These are phyloP conservation scores for Rhagoletis zephyria DNA, from an alignment of 1,140 invertebrate genomes.

Conservation along the genomic window DNA sequence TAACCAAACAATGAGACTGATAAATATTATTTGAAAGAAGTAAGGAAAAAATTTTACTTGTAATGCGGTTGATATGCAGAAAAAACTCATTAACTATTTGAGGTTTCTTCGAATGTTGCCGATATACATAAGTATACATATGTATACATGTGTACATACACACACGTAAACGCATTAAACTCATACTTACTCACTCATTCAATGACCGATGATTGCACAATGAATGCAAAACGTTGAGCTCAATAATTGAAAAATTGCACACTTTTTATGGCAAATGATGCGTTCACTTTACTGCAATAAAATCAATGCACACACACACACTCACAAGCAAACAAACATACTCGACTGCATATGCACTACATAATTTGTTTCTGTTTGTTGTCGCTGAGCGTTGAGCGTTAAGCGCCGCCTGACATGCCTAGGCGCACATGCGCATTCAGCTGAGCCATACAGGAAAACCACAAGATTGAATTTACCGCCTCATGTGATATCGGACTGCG, in stretches of 20 bases:
- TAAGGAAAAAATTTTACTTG: slow-evolving; percentile 19
- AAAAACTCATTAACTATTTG: slow-evolving; percentile 52
- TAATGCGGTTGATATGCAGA: slow-evolving; percentile 47
- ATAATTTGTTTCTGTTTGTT: background rate
- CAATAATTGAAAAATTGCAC: slow-evolving; percentile 51
- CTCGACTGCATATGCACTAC: background rate
- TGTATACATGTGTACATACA: background rate
- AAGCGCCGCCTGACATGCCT: slow-evolving; percentile 63
- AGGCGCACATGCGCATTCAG: slow-evolving; percentile 72
- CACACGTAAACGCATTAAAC: background rate
- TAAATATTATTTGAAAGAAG: background rate
- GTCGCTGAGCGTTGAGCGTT: no score
- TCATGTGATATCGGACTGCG: slow-evolving; percentile 66
- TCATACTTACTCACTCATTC: background rate
- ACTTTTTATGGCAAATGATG: slow-evolving; percentile 52
- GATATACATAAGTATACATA: background rate
- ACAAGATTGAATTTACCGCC: slow-evolving; percentile 73
- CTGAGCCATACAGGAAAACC: slow-evolving; percentile 70
- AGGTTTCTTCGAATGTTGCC: slow-evolving; percentile 31
- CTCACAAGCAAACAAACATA: background rate
- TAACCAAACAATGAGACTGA: background rate
- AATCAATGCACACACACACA: slow-evolving; percentile 15
- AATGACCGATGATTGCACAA: background rate
- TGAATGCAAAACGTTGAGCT: slow-evolving; percentile 22
- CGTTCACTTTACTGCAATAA: slow-evolving; percentile 41